Evolutionary conservation across 2,797 vertebrate species (phyloP).

Genomic region (Typhlichthys eigenmanni): DNA sequence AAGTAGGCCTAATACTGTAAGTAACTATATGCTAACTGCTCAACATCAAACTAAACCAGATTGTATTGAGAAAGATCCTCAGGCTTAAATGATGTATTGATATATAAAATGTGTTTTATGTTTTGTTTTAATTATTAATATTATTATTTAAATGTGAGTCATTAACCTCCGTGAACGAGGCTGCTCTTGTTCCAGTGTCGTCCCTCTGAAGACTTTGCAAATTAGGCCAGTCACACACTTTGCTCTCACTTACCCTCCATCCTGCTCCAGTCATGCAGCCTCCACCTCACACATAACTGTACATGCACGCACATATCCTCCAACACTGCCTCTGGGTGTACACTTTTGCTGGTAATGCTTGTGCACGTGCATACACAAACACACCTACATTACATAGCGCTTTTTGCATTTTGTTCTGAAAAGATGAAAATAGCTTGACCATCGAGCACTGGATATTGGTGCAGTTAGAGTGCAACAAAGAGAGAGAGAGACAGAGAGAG

Average conservation of each 20-base stretch:
- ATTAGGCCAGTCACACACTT: slow-evolving; percentile 59
- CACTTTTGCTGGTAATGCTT: background rate
- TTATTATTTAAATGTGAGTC: background rate
- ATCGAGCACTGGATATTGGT: slow-evolving; percentile 26
- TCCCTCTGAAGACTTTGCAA: slow-evolving; percentile 50
- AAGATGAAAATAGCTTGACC: slow-evolving; percentile 44
- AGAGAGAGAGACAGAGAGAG: slow-evolving; percentile 13
- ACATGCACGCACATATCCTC: background rate
- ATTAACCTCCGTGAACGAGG: background rate
- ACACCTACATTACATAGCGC: slow-evolving; percentile 1
- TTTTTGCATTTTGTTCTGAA: background rate
- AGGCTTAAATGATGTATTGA: too few species aligned
- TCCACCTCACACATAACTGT: background rate
- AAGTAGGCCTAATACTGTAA: too few species aligned
- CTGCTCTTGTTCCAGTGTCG: slow-evolving; percentile 46
- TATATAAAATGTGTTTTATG: too few species aligned
- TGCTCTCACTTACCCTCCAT: slow-evolving; percentile 26
- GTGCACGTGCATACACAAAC: background rate
- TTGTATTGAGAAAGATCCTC: too few species aligned
- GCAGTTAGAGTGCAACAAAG: slow-evolving; percentile 34
- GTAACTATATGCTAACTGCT: background rate
- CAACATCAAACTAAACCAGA: background rate
- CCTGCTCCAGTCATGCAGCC: background rate
- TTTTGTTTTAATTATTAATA: too few species aligned
- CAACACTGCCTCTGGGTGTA: background rate